A percentile compares a stretch with the other conserved stretches of the same genome.
These are phyloP conservation scores for Alligator sinensis DNA, from an alignment of 2,113 vertebrate genomes.

Conservation along the genomic window DNA sequence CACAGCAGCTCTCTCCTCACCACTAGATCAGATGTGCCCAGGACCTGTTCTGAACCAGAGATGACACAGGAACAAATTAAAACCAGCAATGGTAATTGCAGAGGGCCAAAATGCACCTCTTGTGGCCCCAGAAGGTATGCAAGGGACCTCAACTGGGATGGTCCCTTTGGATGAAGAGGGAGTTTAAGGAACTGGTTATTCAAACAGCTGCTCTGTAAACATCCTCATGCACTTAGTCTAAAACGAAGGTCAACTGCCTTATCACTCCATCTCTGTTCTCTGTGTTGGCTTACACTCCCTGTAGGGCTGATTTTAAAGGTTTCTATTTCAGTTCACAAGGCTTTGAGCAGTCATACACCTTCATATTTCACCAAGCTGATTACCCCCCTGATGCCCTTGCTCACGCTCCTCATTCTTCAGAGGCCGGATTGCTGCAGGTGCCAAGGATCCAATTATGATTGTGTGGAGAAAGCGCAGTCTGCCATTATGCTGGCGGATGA, in stretches of 20 bases:
- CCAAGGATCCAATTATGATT: neutral
- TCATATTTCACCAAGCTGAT: neutral
- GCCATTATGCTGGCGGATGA: neutral
- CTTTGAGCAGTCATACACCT: neutral
- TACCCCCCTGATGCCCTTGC: neutral
- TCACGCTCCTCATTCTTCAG: neutral
- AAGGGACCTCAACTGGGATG: neutral
- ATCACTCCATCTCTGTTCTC: neutral
- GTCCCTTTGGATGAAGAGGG: neutral
- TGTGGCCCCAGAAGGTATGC: neutral
- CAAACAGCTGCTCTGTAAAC: slow-evolving; percentile 8
- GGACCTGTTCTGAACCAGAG: neutral
- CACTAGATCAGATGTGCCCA: neutral
- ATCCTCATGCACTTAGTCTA: neutral
- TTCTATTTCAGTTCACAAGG: neutral
- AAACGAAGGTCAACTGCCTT: neutral
- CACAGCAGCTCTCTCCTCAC: neutral
- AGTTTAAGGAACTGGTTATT: slow-evolving; percentile 7
- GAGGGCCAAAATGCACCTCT: neutral
- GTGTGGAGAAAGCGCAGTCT: neutral
- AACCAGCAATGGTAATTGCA: neutral
- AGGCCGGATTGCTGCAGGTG: accelerated
- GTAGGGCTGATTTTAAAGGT: accelerated
- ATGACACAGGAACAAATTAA: neutral
- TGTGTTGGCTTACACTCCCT: neutral